Conservation (phyloP, 2,113 vertebrate genomes). For the Tylochromis polylepis region DNA sequence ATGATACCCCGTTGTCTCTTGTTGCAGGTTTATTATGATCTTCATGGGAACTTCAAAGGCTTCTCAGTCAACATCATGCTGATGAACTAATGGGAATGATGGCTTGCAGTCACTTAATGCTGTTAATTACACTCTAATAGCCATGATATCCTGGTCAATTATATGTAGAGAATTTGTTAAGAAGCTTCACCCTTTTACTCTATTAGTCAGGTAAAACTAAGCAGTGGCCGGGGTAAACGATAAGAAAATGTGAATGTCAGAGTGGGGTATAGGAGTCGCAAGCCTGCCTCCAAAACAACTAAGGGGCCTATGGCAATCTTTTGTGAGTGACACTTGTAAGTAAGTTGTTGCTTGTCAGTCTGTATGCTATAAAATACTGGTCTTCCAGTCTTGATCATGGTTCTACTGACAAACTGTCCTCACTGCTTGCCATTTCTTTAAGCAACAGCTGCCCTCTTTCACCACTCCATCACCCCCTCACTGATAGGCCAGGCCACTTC, state of each 20-base stretch:
- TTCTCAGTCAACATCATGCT: not conserved
- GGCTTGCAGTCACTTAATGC: not conserved
- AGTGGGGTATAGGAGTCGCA: not conserved
- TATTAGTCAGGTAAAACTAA: not conserved
- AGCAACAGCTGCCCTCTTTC: slow-evolving; percentile 4
- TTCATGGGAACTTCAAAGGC: slow-evolving; percentile 44
- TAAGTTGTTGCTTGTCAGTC: not conserved
- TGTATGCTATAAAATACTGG: not conserved
- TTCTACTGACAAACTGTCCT: not conserved
- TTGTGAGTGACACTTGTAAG: not conserved
- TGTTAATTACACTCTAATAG: not conserved
- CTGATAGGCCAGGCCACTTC: not conserved
- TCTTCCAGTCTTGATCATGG: not conserved
- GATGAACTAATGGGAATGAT: not conserved
- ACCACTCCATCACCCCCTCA: not conserved
- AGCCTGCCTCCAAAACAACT: not conserved
- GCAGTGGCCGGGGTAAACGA: not conserved
- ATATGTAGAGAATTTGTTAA: not conserved
- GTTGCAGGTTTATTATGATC: slow-evolving; percentile 19
- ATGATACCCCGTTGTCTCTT: not conserved
- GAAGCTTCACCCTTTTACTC: not conserved
- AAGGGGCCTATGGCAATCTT: not conserved
- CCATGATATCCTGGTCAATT: not conserved
- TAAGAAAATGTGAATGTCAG: not conserved
- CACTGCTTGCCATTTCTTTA: not conserved